phyloP scores from a whole-genome alignment of 2,888 invertebrate species.

The Aspidiotus rigidus region DNA sequence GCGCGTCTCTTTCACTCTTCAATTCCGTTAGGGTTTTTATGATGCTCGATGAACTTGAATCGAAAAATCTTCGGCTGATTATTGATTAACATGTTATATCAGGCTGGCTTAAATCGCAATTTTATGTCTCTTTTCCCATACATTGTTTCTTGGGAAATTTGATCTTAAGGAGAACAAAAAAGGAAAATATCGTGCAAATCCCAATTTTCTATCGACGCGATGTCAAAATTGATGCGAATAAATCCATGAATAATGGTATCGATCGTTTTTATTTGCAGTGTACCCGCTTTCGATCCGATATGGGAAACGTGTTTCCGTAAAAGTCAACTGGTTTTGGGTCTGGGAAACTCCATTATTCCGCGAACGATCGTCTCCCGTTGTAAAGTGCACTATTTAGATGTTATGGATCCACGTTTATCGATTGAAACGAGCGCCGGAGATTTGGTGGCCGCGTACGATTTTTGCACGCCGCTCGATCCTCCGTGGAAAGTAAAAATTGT shows the following conservation, averaged over 20 bases:
- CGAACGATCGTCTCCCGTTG: slow-evolving; percentile 50
- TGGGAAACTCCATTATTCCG: slow-evolving; percentile 42
- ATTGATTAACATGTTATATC: no score
- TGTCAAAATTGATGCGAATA: no score
- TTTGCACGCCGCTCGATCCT: slow-evolving; percentile 65
- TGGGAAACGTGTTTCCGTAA: slow-evolving; percentile 63
- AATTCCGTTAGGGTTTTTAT: no score
- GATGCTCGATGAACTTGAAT: no score
- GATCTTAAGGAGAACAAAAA: no score
- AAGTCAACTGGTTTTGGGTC: slow-evolving; percentile 69
- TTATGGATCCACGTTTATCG: slow-evolving; percentile 64
- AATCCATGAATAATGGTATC: background rate
- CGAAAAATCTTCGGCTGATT: no score
- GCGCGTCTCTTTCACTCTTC: no score
- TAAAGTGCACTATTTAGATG: slow-evolving; percentile 65
- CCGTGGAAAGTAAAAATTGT: slow-evolving; percentile 72
- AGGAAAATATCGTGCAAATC: no score
- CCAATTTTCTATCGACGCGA: no score
- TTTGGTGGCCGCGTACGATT: slow-evolving; percentile 65
- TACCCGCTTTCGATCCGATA: slow-evolving; percentile 50
- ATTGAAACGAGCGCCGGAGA: slow-evolving; percentile 72
- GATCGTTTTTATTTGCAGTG: slow-evolving; percentile 5
- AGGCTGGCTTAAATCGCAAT: no score
- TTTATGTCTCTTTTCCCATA: background rate
- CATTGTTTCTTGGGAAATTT: background rate